Base-by-base conservation (phyloP, 2,113 vertebrate genomes). In the Nerophis lumbriciformis region DNA sequence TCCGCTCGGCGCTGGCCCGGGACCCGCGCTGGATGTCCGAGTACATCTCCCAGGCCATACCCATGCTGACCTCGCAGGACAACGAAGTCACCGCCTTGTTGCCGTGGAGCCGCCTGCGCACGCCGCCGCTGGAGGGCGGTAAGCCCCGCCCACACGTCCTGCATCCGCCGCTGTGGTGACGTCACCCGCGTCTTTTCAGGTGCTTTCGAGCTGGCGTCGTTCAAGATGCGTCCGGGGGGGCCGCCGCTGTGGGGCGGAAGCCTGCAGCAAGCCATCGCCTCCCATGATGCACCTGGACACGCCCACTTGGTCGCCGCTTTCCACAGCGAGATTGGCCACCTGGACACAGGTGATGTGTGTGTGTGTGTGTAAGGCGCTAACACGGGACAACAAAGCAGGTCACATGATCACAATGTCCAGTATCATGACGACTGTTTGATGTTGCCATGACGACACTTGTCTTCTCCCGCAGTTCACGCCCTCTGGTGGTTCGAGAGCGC, bases 191-290 rank as follows among this genome's bases (percentile, higher is more conserved):
- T 76, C 53, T 81, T 79, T 28, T 38, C 77, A 98, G 96, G 97
- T 62, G 84, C 95, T 4, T 98, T 92, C 8, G 97, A 99, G 79
- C 80, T 95, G 80, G 83, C 83, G 1, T 91, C 89, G 16, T 96
- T 93, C 82, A 92, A 91, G 71, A 94, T 97, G 93, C 92, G 89
- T 48, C 93, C 94, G 2, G 94, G 96, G 0, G 94, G 94, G 12
- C 94, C 94, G 5, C 90, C 90, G 0, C 65, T 96, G 54, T 97
- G 95, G 95, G 94, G 92, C 0, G 8, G 86, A 0, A 68, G 87
- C 0, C 95, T 98, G 75, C 87, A 69, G 82, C 90, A 80, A 0
- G 88, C 94, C 8, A 2, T 95, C 45, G 80, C 42, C 1, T 71
- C 90, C 71, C 94, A 94, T 19, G 57, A 91, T 28, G 86, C 86